Evolutionary conservation across 2,888 invertebrate species (phyloP), one percentile per base, ranked within the genome.

Genomic region (Cryptocephalus moraei): DNA sequence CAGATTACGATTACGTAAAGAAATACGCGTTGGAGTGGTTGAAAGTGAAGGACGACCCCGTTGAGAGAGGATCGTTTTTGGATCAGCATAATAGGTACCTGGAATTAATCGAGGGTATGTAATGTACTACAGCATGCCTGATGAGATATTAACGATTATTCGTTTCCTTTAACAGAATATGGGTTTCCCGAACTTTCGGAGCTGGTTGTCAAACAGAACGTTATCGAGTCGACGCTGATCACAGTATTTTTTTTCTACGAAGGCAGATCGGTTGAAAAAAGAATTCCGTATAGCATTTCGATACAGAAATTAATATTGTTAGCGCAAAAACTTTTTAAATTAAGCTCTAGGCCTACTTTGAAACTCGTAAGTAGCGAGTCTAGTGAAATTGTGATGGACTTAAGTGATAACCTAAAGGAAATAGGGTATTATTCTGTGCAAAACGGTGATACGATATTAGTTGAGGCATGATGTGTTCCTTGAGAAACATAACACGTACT

Each of bases 1-100:
- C 93, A 0, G 93, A 94, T 62, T 86, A 91, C 51, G 94, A 94
- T 72, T 92, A 94, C 62, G 71, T 94, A 68, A 93, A 92, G 68
- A 78, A 82, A 14, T 84, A 84, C 68, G 89, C 87, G 0, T 70
- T 77, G 0, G 81, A 84, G 50, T 91, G 88, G 86, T 70, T 83
- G 44, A 70, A 73, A 52, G 75, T 76, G 0, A 76, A 77, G 55
- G 56, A 62, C 39, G 56, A 61, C 39, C 70, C 67, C 10, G 74
- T 73, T 51, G 68, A 69, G 0, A 70, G 72, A 44, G 65, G 68
- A 39, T 75, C 73, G 48, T 91, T 92, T 66, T 69, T 79, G 36
- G 60, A 69, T 8, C 76, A 80, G 51, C 90, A 92, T 72, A 87
- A 89, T 49, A 76, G 90, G 48, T 94, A 88, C 70, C 69, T 78